Conservation (phyloP, 2,797 vertebrate genomes). For the Pogoniulus pusillus region DNA sequence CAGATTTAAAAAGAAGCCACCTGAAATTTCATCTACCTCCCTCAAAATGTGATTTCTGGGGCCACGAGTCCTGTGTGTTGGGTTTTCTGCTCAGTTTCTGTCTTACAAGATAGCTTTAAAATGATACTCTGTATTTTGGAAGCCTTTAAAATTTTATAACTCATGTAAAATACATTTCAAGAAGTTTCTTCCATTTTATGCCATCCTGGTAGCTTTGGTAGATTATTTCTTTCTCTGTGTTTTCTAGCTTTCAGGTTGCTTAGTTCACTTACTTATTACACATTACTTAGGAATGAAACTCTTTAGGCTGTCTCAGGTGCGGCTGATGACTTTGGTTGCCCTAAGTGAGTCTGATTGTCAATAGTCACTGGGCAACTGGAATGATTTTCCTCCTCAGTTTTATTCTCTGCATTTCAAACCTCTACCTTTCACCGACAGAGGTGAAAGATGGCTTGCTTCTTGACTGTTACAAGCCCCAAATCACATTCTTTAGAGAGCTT, state of each 20-base stretch:
- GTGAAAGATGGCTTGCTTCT: not conserved
- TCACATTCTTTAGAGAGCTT: not conserved
- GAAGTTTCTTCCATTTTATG: not conserved
- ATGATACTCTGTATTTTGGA: not conserved
- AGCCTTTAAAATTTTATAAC: not conserved
- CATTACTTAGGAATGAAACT: not conserved
- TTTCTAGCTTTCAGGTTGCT: not conserved
- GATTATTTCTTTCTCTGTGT: not conserved
- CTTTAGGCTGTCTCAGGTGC: not conserved
- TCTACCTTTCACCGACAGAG: not conserved
- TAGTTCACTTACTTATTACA: not conserved
- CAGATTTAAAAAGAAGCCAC: not conserved
- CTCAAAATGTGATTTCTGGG: not conserved
- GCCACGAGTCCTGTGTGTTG: not conserved
- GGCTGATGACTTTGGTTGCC: not conserved
- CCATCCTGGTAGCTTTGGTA: not conserved
- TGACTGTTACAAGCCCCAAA: not conserved
- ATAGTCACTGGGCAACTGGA: not conserved
- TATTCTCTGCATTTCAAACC: not conserved
- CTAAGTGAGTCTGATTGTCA: not conserved
- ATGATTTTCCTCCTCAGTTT: not conserved
- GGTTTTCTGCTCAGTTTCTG: not conserved
- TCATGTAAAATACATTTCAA: not conserved
- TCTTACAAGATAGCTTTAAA: not conserved
- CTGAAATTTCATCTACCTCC: not conserved